Evolutionary conservation across 2,888 invertebrate species (phyloP).

Genomic region (Phania funesta): DNA sequence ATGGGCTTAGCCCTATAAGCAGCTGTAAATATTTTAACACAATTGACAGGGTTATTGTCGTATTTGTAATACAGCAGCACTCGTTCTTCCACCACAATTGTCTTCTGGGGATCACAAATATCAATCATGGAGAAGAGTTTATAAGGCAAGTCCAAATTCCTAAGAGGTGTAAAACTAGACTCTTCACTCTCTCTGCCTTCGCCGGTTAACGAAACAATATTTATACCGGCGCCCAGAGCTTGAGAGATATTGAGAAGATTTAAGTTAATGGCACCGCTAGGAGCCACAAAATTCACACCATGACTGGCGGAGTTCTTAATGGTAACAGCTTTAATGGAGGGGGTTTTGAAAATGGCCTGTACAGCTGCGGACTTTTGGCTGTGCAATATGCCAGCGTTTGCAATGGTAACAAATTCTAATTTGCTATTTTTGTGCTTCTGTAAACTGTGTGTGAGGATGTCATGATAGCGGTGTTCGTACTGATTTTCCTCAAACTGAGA

Average conservation of each 20-base stretch:
- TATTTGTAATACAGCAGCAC: slow-evolving; percentile 97
- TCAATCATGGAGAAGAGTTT: slow-evolving; percentile 96
- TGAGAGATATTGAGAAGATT: slow-evolving; percentile 88
- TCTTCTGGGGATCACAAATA: slow-evolving; percentile 97
- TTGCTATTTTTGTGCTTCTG: slow-evolving; percentile 87
- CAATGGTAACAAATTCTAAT: slow-evolving; percentile 89
- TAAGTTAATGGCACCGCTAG: slow-evolving; percentile 89
- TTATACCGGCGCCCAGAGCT: slow-evolving; percentile 94
- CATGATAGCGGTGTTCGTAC: slow-evolving; percentile 90
- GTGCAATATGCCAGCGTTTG: slow-evolving; percentile 96
- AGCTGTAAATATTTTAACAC: slow-evolving; percentile 97
- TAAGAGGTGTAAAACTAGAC: slow-evolving; percentile 93
- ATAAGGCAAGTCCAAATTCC: slow-evolving; percentile 91
- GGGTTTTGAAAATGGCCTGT: slow-evolving; percentile 93
- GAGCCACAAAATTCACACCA: slow-evolving; percentile 95
- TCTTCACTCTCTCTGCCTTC: slow-evolving; percentile 93
- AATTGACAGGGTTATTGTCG: slow-evolving; percentile 96
- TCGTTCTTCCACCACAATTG: slow-evolving; percentile 93
- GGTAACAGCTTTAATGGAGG: slow-evolving; percentile 89
- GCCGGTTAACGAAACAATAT: slow-evolving; percentile 93
- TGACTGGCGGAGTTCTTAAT: slow-evolving; percentile 93
- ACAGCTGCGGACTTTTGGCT: slow-evolving; percentile 96
- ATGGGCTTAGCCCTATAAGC: slow-evolving; percentile 91
- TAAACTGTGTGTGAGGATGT: slow-evolving; percentile 88
- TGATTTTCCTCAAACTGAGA: slow-evolving; percentile 93